These are phyloP conservation scores for Drosophila nigromelanica DNA, from an alignment of 1,140 invertebrate genomes.

Conservation along the genomic window DNA sequence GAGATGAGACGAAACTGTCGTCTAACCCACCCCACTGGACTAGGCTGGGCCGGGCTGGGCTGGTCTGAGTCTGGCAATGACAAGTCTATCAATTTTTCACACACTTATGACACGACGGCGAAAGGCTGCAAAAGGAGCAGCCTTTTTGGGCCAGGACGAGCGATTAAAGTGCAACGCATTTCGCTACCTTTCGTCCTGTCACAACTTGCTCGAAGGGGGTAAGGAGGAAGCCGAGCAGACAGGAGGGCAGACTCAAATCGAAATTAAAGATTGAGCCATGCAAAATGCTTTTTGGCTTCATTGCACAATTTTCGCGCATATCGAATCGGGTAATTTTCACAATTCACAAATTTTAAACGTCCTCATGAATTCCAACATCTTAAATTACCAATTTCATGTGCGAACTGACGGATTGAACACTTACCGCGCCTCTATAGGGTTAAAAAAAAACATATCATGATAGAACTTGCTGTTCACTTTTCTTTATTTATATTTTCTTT, in stretches of 20 bases:
- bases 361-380: constrained; percentile 66
- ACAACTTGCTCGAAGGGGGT: constrained; percentile 49
- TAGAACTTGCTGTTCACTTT: constrained; percentile 3
- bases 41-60: background rate
- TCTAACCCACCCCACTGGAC: constrained; percentile 58
- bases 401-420: constrained; percentile 10
- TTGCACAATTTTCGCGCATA: constrained; percentile 76
- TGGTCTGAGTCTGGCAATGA: constrained; percentile 38
- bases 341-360: constrained; percentile 69
- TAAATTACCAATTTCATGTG: constrained; percentile 63
- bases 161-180: constrained; percentile 50
- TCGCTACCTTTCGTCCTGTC: constrained; percentile 32
- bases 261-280: constrained; percentile 51
- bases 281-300: constrained; percentile 68
- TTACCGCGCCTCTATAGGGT: background rate
- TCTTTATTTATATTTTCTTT: background rate
- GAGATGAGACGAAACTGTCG: constrained; percentile 14
- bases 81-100: constrained; percentile 82
- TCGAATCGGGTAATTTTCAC: constrained; percentile 67
- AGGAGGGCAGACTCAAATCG: constrained; percentile 4
- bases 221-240: background rate
- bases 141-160: constrained; percentile 25
- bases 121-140: constrained; percentile 56
- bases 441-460: background rate
- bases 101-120: constrained; percentile 67